Evolutionary conservation across 64 coral and sea anemone species (phyloP).

Genomic region (Astreopora myriophthalma): DNA sequence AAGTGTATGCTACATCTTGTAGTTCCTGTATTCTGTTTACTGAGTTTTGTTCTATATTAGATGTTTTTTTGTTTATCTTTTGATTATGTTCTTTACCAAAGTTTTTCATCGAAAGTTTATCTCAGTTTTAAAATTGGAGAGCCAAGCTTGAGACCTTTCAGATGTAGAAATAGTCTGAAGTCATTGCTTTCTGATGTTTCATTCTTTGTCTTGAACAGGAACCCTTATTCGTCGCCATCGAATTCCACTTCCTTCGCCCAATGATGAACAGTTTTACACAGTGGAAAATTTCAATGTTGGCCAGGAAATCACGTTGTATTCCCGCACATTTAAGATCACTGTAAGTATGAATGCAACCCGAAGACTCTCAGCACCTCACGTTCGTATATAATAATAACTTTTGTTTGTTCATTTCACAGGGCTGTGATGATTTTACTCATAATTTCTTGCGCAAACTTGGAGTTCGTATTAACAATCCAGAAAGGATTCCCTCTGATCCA

Average conservation of each 20-base stretch:
- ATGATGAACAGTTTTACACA: constrained; percentile 97
- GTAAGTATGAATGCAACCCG: constrained; percentile 37
- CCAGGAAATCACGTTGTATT: constrained; percentile 91
- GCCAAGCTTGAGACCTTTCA: too few relatives aligned
- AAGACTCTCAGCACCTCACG: not conserved
- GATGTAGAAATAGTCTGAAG: too few relatives aligned
- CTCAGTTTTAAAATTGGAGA: too few relatives aligned
- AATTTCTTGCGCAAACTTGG: constrained; percentile 98
- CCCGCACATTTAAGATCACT: constrained; percentile 93
- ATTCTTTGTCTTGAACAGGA: constrained; percentile 39
- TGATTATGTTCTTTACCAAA: too few relatives aligned
- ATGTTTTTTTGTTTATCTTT: too few relatives aligned
- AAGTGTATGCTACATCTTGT: too few relatives aligned
- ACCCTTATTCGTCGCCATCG: constrained; percentile 95
- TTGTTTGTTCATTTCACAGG: constrained; percentile 28
- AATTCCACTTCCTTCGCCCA: constrained; percentile 89
- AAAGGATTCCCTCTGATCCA: constrained; percentile 78
- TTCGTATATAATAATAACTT: not conserved
- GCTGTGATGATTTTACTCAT: constrained; percentile 98
- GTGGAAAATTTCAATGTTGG: constrained; percentile 99
- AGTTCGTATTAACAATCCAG: constrained; percentile 72
- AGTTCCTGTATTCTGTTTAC: too few relatives aligned
- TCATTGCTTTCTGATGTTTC: not conserved
- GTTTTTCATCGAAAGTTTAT: too few relatives aligned
- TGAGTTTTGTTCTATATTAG: too few relatives aligned